Evolutionary conservation across 1,140 invertebrate genomes (phyloP).

Genomic region (Drosophila tsacasi): DNA sequence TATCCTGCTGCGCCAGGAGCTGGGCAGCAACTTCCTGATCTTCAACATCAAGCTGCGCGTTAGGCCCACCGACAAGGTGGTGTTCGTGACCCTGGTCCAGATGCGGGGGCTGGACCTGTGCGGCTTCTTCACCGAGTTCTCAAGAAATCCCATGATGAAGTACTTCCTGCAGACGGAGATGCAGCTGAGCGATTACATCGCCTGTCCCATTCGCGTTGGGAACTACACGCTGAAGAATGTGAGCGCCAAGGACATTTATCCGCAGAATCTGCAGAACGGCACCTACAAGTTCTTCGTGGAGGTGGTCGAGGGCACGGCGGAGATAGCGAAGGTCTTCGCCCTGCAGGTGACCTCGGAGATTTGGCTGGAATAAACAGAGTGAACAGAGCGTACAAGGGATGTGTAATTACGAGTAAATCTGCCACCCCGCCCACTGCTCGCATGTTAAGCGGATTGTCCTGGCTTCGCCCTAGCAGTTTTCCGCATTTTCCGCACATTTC

Average conservation of each 20-base stretch:
- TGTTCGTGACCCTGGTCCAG: constrained; percentile 39
- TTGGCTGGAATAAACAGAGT: constrained; percentile 19
- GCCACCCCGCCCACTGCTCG: constrained; percentile 9
- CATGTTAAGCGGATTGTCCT: constrained; percentile 68
- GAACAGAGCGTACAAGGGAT: constrained; percentile 40
- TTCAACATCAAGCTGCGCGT: constrained; percentile 52
- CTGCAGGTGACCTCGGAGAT: constrained; percentile 61
- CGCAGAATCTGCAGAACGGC: constrained; percentile 38
- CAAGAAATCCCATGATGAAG: constrained; percentile 29
- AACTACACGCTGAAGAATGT: constrained; percentile 55
- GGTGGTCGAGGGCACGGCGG: constrained; percentile 57
- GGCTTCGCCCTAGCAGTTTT: constrained; percentile 38
- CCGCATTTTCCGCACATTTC: constrained; percentile 57
- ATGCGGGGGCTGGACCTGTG: constrained; percentile 53
- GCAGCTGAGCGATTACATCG: constrained; percentile 30
- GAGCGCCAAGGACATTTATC: constrained; percentile 34
- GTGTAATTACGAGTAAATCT: constrained; percentile 60
- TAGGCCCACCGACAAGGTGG: background rate
- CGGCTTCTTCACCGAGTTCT: constrained; percentile 40
- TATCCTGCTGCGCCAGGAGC: constrained; percentile 23
- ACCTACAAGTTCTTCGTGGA: constrained; percentile 69
- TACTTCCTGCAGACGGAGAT: constrained; percentile 38
- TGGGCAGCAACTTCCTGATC: constrained; percentile 69
- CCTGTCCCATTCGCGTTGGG: constrained; percentile 49
- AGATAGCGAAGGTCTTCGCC: constrained; percentile 64